phyloP scores from a whole-genome alignment of 2,113 vertebrate species.

The Hepsetus odoe region DNA sequence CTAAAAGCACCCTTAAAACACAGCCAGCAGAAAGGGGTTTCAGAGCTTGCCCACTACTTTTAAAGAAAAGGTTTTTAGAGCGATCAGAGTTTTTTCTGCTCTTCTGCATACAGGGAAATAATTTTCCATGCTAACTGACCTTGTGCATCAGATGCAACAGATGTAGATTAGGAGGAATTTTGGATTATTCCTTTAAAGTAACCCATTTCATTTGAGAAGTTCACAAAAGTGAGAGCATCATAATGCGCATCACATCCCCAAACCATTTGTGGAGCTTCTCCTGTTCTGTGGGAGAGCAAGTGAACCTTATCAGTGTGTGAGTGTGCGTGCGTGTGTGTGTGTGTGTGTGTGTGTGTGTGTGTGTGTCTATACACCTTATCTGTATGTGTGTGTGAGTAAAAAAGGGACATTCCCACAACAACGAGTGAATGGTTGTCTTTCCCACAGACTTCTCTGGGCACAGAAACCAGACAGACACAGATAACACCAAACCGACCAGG shows the following conservation, averaged over 20 bases:
- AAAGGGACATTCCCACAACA: conserved; percentile 27
- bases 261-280: background rate
- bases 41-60: too few relatives aligned
- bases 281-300: conserved; percentile 14
- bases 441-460: conserved; percentile 44
- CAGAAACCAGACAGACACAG: conserved; percentile 41
- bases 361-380: too few relatives aligned
- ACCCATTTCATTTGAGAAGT: background rate
- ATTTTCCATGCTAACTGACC: background rate
- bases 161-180: background rate
- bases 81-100: too few relatives aligned
- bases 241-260: background rate
- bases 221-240: background rate
- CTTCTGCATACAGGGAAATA: too few relatives aligned
- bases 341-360: background rate
- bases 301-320: conserved; percentile 22
- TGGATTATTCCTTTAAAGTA: background rate
- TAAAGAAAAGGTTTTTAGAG: too few relatives aligned
- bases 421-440: conserved; percentile 40
- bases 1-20: too few relatives aligned
- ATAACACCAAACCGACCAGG: conserved; percentile 48
- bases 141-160: too few relatives aligned
- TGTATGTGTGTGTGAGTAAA: background rate
- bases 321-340: conserved; percentile 13
- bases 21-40: too few relatives aligned